Evolutionary conservation across 2,888 invertebrate genomes (phyloP).

Genomic region (Lycophotia porphyrea): DNA sequence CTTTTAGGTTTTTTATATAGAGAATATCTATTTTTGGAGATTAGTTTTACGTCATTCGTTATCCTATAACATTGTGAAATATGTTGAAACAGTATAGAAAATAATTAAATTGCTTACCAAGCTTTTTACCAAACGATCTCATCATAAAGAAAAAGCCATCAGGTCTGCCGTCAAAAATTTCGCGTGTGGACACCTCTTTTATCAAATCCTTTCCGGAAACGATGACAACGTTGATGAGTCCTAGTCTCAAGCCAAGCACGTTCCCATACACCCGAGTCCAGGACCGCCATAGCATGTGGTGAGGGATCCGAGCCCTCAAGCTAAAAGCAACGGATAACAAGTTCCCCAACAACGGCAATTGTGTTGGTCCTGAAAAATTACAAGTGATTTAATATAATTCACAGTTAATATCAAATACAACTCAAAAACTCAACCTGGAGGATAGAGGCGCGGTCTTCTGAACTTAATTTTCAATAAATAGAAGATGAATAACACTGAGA

Average conservation of each 20-base stretch:
- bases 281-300: slow-evolving; percentile 91
- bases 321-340: slow-evolving; percentile 78
- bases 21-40: slow-evolving; percentile 9
- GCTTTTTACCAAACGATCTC: slow-evolving; percentile 92
- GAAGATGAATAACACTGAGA: slow-evolving; percentile 62
- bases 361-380: slow-evolving; percentile 79
- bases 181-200: slow-evolving; percentile 91
- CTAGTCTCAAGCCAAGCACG: slow-evolving; percentile 92
- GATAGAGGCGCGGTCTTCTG: slow-evolving; percentile 65
- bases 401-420: background rate
- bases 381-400: slow-evolving; percentile 1
- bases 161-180: slow-evolving; percentile 93
- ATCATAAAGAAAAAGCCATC: slow-evolving; percentile 93
- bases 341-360: slow-evolving; percentile 83
- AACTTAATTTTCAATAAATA: slow-evolving; percentile 58
- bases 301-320: slow-evolving; percentile 76
- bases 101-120: slow-evolving; percentile 86
- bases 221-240: slow-evolving; percentile 90
- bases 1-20: background rate
- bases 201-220: slow-evolving; percentile 91
- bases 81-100: background rate
- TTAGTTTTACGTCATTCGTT: background rate
- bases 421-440: slow-evolving; percentile 70
- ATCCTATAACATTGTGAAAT: slow-evolving; percentile 17
- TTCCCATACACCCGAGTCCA: slow-evolving; percentile 91